A percentile compares a stretch with the other conserved stretches of the same genome.
phyloP scores from a whole-genome alignment of 2,113 vertebrate species.

The Malaclemys terrapin region DNA sequence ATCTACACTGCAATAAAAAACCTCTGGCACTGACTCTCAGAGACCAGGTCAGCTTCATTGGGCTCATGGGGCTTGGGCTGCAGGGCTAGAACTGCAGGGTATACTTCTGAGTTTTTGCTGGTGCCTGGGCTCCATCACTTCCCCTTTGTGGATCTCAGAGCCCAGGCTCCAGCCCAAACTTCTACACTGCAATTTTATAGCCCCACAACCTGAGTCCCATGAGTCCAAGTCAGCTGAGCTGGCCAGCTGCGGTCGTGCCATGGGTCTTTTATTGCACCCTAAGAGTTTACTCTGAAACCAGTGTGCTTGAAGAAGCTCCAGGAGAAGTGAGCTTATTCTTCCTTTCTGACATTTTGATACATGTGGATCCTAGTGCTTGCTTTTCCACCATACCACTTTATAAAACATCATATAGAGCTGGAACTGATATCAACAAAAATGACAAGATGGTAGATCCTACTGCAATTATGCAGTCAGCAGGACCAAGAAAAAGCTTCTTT shows the following conservation, averaged over 20 bases:
- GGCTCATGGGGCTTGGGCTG: background rate
- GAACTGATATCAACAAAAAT: background rate
- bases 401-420: background rate
- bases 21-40: background rate
- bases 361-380: background rate
- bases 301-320: background rate
- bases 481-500: background rate
- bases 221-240: background rate
- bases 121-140: background rate
- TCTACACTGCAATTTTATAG: background rate
- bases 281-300: background rate
- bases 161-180: background rate
- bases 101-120: background rate
- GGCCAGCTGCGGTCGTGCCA: background rate
- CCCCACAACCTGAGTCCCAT: background rate
- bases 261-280: background rate
- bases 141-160: background rate
- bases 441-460: background rate
- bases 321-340: background rate
- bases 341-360: background rate
- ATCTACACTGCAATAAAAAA: background rate
- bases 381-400: background rate
- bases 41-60: background rate
- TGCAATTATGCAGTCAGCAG: background rate
- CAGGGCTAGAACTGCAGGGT: background rate